Evolutionary conservation across 2,888 invertebrate species (phyloP).

Genomic region (Yponomeuta plumbellus): DNA sequence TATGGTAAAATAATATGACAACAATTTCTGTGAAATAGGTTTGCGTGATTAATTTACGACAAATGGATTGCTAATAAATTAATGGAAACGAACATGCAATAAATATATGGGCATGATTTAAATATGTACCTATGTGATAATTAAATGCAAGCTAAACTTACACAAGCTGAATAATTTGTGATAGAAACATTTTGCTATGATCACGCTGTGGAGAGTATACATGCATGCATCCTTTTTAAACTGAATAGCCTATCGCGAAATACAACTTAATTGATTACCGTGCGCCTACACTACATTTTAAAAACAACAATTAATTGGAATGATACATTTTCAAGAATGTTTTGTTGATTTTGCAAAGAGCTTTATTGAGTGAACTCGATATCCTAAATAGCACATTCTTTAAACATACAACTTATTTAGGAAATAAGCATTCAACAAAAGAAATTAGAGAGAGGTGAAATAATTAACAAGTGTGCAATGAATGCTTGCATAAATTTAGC

Average conservation of each 20-base stretch:
- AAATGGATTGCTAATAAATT: conserved; percentile 33
- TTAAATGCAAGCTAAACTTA: conserved; percentile 10
- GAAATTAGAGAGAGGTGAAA: not conserved
- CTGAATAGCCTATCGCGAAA: not conserved
- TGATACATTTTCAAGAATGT: conserved; percentile 75
- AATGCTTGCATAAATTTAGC: conserved; percentile 51
- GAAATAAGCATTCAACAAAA: conserved; percentile 9
- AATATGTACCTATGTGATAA: conserved; percentile 1
- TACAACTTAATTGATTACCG: conserved; percentile 53
- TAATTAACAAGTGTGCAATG: conserved; percentile 4
- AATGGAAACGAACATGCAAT: conserved; percentile 47
- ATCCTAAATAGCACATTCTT: conserved; percentile 4
- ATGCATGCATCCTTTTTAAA: not conserved
- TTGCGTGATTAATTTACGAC: conserved; percentile 23
- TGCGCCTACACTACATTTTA: conserved; percentile 71
- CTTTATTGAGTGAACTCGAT: conserved; percentile 13
- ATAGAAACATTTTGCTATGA: not conserved
- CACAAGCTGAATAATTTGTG: not conserved
- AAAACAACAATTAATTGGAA: conserved; percentile 63
- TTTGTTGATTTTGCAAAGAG: conserved; percentile 41
- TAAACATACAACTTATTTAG: conserved; percentile 2
- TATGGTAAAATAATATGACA: conserved; percentile 31
- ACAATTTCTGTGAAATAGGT: conserved; percentile 15
- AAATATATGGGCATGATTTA: conserved; percentile 28
- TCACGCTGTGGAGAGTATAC: not conserved